These are phyloP conservation scores for Xyrichtys novacula DNA, from an alignment of 2,797 vertebrate genomes.

Conservation along the genomic window DNA sequence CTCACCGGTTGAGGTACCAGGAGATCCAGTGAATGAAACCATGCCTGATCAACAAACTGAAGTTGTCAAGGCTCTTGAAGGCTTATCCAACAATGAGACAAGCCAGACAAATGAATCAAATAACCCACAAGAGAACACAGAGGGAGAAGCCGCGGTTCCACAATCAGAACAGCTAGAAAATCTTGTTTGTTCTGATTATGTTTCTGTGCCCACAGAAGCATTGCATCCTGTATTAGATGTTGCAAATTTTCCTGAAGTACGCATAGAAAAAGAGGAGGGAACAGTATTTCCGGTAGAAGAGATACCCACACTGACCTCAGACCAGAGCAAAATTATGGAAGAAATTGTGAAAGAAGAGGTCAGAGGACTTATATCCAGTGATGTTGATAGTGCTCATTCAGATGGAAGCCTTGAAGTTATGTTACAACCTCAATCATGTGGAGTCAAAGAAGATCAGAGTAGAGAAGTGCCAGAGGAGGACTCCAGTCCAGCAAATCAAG, in stretches of 20 bases:
- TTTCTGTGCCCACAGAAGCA: conserved; percentile 23
- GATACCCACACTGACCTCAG: neutral
- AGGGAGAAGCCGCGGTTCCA: neutral
- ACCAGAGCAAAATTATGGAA: conserved; percentile 2
- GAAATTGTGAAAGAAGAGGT: neutral
- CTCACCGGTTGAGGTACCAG: neutral
- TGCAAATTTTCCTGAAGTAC: neutral
- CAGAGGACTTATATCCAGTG: neutral
- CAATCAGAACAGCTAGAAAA: conserved; percentile 9
- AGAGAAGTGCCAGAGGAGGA: conserved; percentile 1
- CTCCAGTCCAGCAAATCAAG: neutral
- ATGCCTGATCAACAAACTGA: neutral
- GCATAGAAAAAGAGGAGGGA: conserved; percentile 12
- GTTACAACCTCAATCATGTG: conserved; percentile 4
- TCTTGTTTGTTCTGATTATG: neutral
- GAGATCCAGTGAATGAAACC: neutral
- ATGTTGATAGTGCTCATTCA: conserved; percentile 11
- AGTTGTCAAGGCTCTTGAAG: conserved; percentile 2
- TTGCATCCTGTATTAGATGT: conserved; percentile 9
- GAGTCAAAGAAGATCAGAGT: conserved; percentile 11
- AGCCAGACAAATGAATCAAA: conserved; percentile 1
- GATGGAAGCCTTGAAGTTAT: neutral
- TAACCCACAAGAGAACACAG: conserved; percentile 3
- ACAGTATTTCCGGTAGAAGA: conserved; percentile 11
- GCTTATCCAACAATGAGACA: neutral